phyloP scores from a whole-genome alignment of 2,797 vertebrate genomes.

The Sebastes trivittatus region DNA sequence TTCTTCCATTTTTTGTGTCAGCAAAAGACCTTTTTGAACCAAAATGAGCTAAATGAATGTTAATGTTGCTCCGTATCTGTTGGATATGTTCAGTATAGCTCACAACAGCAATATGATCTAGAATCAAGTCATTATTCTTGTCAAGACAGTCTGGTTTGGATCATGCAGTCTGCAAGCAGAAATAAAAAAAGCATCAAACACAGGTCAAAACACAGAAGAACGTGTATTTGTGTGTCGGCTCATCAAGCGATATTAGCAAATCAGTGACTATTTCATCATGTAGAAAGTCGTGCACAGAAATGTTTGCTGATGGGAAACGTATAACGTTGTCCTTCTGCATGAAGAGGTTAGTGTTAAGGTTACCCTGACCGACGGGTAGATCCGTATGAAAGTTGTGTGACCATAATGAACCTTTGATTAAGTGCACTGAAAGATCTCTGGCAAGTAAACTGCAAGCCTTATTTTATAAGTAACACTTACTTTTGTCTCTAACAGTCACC shows the following conservation, averaged over 20 bases:
- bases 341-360: not conserved
- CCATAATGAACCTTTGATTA: not conserved
- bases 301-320: not conserved
- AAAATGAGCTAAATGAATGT: not conserved
- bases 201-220: not conserved
- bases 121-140: not conserved
- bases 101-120: not conserved
- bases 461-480: not conserved
- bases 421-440: not conserved
- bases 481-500: not conserved
- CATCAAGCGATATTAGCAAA: not conserved
- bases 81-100: not conserved
- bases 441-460: not conserved
- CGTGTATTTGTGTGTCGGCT: not conserved
- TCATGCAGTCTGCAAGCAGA: not conserved
- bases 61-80: not conserved
- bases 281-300: not conserved
- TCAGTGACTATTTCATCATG: not conserved
- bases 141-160: not conserved
- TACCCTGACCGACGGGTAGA: not conserved
- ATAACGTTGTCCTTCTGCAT: not conserved
- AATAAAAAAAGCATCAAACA: not conserved
- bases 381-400: not conserved
- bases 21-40: not conserved
- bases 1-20: not conserved